Evolutionary conservation across 2,113 vertebrate genomes (phyloP).

Genomic region (Rhea americana): DNA sequence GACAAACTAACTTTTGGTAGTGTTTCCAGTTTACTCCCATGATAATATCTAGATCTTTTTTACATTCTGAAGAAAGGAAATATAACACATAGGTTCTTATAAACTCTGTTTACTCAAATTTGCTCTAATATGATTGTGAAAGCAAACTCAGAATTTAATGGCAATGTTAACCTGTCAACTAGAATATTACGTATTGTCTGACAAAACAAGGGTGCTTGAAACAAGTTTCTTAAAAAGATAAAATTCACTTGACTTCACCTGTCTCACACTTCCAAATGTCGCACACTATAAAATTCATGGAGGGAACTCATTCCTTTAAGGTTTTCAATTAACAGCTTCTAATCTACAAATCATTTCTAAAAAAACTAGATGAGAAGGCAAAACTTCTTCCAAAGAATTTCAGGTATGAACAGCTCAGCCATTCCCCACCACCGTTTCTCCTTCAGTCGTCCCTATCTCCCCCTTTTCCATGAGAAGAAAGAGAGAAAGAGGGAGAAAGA

Average conservation of each 20-base stretch:
- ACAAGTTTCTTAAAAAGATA: neutral
- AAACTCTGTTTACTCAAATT: neutral
- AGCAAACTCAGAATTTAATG: neutral
- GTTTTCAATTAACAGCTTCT: slow-evolving; percentile 19
- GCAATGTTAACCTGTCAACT: neutral
- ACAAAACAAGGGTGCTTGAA: neutral
- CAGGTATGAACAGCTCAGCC: slow-evolving; percentile 67
- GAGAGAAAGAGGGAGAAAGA: neutral
- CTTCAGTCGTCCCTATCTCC: neutral
- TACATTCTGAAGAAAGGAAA: neutral
- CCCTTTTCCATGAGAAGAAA: neutral
- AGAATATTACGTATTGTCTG: neutral
- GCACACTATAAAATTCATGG: neutral
- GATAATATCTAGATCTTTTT: neutral
- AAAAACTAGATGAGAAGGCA: slow-evolving; percentile 13
- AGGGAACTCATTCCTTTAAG: neutral
- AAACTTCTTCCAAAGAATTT: slow-evolving; percentile 68
- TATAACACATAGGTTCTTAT: neutral
- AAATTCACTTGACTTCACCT: neutral
- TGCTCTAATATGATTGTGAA: neutral
- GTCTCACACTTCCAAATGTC: neutral
- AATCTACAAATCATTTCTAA: slow-evolving; percentile 47
- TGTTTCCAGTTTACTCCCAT: neutral
- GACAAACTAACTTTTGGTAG: neutral
- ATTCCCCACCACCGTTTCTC: neutral